These are phyloP conservation scores for Incurvaria masculella DNA, from an alignment of 2,888 invertebrate genomes.

Conservation along the genomic window DNA sequence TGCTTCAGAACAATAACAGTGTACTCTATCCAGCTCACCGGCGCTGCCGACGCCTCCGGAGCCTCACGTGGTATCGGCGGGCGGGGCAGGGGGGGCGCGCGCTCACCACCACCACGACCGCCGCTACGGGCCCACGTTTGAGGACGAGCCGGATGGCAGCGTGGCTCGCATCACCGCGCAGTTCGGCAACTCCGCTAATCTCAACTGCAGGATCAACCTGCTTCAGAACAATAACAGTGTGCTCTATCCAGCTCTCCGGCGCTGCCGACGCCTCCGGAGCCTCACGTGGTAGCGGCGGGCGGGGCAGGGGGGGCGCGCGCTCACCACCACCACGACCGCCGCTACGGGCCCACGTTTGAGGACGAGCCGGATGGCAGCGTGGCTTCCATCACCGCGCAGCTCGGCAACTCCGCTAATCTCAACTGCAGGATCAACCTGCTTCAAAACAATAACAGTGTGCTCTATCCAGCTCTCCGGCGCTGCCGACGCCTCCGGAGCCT, in stretches of 20 bases:
- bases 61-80: constrained; percentile 36
- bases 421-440: constrained; percentile 73
- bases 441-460: no score
- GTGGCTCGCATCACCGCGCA: constrained; percentile 70
- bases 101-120: constrained; percentile 49
- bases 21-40: no score
- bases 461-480: no score
- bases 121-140: constrained; percentile 71
- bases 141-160: constrained; percentile 53
- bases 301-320: constrained; percentile 24
- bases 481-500: no score
- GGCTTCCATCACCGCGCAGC: constrained; percentile 69
- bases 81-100: constrained; percentile 24
- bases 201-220: constrained; percentile 72
- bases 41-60: no score
- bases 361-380: constrained; percentile 53
- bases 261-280: no score
- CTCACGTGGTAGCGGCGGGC: constrained; percentile 36
- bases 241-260: no score
- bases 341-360: constrained; percentile 72
- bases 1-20: constrained; percentile 74
- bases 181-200: constrained; percentile 66
- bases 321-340: constrained; percentile 49
- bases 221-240: no score
- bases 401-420: constrained; percentile 67